These are phyloP conservation scores for Ramphastos sulfuratus DNA, from an alignment of 2,113 vertebrate species.

Conservation along the genomic window DNA sequence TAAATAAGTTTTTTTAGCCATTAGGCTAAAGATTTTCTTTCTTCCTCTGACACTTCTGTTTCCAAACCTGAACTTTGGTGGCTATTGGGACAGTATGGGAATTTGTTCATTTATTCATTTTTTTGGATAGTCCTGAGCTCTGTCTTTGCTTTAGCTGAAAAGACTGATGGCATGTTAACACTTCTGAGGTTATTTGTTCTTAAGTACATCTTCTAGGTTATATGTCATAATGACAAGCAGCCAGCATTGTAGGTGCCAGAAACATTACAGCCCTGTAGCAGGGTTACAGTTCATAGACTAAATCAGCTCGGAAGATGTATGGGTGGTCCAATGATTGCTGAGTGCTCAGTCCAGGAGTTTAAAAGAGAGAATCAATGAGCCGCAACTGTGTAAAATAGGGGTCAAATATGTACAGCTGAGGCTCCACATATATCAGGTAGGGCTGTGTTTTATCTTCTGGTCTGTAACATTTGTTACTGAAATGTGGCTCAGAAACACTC, in stretches of 20 bases:
- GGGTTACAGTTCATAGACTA: constrained; percentile 75
- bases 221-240: constrained; percentile 77
- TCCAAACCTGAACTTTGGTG: neutral
- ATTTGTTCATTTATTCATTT: constrained; percentile 5
- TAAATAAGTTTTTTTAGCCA: neutral
- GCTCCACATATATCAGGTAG: constrained; percentile 69
- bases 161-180: constrained; percentile 63
- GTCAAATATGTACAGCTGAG: constrained; percentile 81
- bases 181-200: constrained; percentile 72
- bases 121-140: neutral
- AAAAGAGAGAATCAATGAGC: constrained; percentile 80
- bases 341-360: constrained; percentile 69
- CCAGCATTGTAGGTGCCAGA: constrained; percentile 40
- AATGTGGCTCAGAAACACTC: constrained; percentile 67
- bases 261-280: constrained; percentile 48
- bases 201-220: constrained; percentile 71
- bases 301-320: constrained; percentile 74
- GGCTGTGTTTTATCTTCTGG: constrained; percentile 60
- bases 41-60: neutral
- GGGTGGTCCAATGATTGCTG: constrained; percentile 63
- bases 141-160: constrained; percentile 39
- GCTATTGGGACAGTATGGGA: neutral
- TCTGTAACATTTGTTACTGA: constrained; percentile 62
- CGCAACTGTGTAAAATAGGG: constrained; percentile 77
- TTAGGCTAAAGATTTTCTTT: neutral